Conservation (phyloP, 2,888 invertebrate genomes). For the Synanthedon vespiformis region DNA sequence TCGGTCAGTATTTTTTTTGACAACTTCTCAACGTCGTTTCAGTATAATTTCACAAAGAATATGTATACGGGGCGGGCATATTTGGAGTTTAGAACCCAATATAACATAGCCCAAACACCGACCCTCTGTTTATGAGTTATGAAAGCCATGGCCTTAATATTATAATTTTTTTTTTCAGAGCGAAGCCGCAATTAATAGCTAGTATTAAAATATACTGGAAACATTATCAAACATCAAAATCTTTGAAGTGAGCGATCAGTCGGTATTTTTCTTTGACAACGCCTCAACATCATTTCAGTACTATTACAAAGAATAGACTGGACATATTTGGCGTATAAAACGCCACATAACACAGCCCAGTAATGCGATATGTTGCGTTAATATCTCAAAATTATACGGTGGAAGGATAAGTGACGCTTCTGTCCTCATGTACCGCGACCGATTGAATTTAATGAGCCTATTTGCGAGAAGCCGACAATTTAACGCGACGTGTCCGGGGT, state of each 20-base stretch:
- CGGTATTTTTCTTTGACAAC: neutral
- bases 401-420: conserved; percentile 43
- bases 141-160: no score
- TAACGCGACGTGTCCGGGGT: conserved; percentile 38
- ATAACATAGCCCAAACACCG: conserved; percentile 2
- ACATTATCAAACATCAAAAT: no score
- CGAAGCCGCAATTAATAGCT: no score
- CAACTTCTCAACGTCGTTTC: neutral
- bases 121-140: no score
- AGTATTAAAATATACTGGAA: neutral
- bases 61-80: conserved; percentile 17
- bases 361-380: conserved; percentile 22
- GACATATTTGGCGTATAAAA: conserved; percentile 37
- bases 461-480: conserved; percentile 45
- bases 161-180: no score
- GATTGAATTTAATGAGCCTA: conserved; percentile 62
- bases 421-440: conserved; percentile 33
- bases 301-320: conserved; percentile 11
- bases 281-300: neutral
- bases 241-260: neutral
- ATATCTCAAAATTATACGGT: conserved; percentile 57
- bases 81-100: conserved; percentile 31
- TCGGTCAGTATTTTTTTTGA: neutral
- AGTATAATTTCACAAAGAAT: conserved; percentile 9
- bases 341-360: conserved; percentile 8